phyloP scores from a whole-genome alignment of 2,888 invertebrate species.

The Glyphotaelius pellucidus region DNA sequence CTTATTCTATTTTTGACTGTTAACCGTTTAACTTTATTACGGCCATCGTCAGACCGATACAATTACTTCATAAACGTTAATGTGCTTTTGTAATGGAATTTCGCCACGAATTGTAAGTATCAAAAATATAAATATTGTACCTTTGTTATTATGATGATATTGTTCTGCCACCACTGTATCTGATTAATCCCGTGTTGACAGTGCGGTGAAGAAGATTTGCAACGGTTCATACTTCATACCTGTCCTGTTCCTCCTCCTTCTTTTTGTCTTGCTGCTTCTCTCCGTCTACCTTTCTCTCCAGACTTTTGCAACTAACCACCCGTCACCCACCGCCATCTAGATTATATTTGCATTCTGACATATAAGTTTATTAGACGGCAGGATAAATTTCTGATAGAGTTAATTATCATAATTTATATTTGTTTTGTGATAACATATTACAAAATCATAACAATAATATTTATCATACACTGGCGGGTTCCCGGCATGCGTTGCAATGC shows the following conservation, averaged over 20 bases:
- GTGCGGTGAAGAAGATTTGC: slow-evolving; percentile 63
- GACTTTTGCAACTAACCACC: neutral
- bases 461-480: no score
- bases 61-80: no score
- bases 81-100: no score
- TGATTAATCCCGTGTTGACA: slow-evolving; percentile 64
- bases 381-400: neutral
- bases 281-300: neutral
- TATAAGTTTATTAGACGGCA: neutral
- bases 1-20: no score
- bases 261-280: slow-evolving; percentile 43
- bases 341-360: slow-evolving; percentile 14
- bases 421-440: no score
- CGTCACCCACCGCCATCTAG: slow-evolving; percentile 9
- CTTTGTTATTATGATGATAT: neutral
- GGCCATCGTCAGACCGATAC: no score
- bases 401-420: no score
- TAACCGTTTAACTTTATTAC: no score
- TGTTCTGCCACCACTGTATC: slow-evolving; percentile 28
- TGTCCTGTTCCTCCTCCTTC: slow-evolving; percentile 27
- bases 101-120: no score
- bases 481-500: no score
- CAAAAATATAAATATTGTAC: no score
- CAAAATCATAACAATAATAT: no score
- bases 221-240: slow-evolving; percentile 62